Evolutionary conservation across 2,888 invertebrate genomes (phyloP), one percentile per base, ranked within the genome.

Genomic region (Willowsia nigromaculata): DNA sequence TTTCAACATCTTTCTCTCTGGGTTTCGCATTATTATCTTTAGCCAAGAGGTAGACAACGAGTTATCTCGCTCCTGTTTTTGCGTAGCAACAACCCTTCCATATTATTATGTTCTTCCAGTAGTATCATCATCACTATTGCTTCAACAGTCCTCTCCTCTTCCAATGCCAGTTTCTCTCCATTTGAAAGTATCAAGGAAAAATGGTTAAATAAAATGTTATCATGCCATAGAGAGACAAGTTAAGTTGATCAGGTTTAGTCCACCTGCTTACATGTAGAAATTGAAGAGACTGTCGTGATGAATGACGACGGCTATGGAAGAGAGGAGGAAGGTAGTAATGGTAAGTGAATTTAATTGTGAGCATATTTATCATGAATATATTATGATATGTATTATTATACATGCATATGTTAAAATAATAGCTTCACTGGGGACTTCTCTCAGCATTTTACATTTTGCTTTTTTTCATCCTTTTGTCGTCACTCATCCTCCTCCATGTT

Each of bases 321-420:
- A 2, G 13, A 53, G 25, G 18, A 56, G 56, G n/a, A 56, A 56
- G 7, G 56, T 56, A 25, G 71, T 27, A 71, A 25, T 37, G 65
- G 43, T 71, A 43, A 74, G 47, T 47, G 47, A 25, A 74, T 74
- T 74, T 74, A 47, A 47, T 43, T 43, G 68, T 37, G 27, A 33
- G 68, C 68, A 37, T 68, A 68, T 68, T 50, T 56, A 56, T 56
- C 11, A 33, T 68, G 68, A 68, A 68, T 37, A 37, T 68, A 37
- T 62, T 15, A 33, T n/a, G n/a, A n/a, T n/a, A n/a, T 56, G 15
- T 22, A 56, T 25, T 3, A 68, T 5, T 4, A 18, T 37, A 13
- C n/a, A 65, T n/a, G 30, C 37, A 37, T 5, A 37, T 30, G 15
- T 15, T 62, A 62, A 30, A 27, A 27, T 37, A 68, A 68, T 37